Conservation (phyloP, 2,888 invertebrate genomes). For the Ischnus inquisitorius region DNA sequence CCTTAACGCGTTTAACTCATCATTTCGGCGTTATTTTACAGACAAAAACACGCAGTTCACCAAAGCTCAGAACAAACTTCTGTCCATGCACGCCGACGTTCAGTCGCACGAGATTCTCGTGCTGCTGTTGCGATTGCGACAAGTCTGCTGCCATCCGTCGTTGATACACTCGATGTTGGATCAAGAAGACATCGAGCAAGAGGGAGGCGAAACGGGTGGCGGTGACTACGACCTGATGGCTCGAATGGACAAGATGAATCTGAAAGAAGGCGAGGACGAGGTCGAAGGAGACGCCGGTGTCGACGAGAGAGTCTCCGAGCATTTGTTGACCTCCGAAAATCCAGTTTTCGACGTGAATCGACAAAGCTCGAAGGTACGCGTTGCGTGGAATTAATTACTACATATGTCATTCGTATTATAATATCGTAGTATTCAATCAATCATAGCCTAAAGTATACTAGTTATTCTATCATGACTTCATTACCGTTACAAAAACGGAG, state of each 20-base stretch:
- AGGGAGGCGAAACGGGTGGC: conserved; percentile 83
- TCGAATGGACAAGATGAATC: conserved; percentile 88
- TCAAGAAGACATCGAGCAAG: conserved; percentile 82
- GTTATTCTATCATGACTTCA: too few relatives aligned
- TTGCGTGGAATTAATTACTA: neutral
- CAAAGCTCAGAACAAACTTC: conserved; percentile 79
- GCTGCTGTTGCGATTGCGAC: conserved; percentile 93
- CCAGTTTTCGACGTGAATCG: conserved; percentile 89
- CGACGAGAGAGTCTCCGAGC: conserved; percentile 87
- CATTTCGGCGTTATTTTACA: conserved; percentile 17
- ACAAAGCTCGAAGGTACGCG: conserved; percentile 88
- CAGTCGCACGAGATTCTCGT: conserved; percentile 90
- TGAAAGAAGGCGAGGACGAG: conserved; percentile 80
- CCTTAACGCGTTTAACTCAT: neutral
- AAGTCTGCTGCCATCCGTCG: conserved; percentile 96
- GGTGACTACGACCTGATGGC: conserved; percentile 88
- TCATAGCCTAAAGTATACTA: too few relatives aligned
- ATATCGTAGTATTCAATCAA: too few relatives aligned
- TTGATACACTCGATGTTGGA: conserved; percentile 90
- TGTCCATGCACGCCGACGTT: conserved; percentile 83
- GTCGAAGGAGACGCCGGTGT: conserved; percentile 84
- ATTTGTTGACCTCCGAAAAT: conserved; percentile 89
- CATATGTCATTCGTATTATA: neutral
- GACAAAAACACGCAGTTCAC: conserved; percentile 80
- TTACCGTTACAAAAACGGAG: too few relatives aligned